A percentile compares a stretch with the other conserved stretches of the same genome.
Evolutionary conservation across 2,113 vertebrate genomes (phyloP).

Genomic region (Lophotis ruficrista): DNA sequence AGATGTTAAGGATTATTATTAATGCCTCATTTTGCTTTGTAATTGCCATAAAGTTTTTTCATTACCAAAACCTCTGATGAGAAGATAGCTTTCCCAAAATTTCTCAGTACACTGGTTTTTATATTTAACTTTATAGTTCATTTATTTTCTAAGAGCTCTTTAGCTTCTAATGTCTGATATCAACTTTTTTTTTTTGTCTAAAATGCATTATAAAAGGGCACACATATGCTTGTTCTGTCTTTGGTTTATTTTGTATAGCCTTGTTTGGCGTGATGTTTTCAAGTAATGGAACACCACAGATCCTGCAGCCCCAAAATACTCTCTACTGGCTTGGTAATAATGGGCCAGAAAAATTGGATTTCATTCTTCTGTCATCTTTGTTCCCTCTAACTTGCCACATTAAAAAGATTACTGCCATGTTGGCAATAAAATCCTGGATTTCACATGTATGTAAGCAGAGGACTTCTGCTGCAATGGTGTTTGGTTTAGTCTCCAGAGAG

Average conservation of each 20-base stretch:
- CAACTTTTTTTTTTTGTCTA: background rate
- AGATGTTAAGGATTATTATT: constrained; percentile 39
- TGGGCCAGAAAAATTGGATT: background rate
- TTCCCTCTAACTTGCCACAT: background rate
- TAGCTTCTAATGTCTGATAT: background rate
- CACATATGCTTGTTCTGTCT: background rate
- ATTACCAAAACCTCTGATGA: constrained; percentile 16
- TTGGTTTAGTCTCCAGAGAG: background rate
- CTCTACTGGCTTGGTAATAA: background rate
- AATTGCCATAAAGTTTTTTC: constrained; percentile 23
- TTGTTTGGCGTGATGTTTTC: background rate
- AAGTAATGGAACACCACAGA: background rate
- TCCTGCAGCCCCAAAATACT: background rate
- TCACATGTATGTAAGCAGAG: background rate
- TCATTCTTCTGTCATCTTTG: constrained; percentile 10
- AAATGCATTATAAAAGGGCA: background rate
- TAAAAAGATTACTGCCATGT: background rate
- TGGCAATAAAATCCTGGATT: background rate
- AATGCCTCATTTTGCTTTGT: constrained; percentile 30
- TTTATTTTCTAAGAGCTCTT: constrained; percentile 2
- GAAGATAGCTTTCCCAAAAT: constrained; percentile 1
- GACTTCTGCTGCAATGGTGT: background rate
- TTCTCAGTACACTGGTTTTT: background rate
- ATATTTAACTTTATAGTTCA: background rate
- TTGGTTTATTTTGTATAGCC: background rate